Base-by-base conservation (phyloP, 2,113 vertebrate species). In the Tyrannus savana region DNA sequence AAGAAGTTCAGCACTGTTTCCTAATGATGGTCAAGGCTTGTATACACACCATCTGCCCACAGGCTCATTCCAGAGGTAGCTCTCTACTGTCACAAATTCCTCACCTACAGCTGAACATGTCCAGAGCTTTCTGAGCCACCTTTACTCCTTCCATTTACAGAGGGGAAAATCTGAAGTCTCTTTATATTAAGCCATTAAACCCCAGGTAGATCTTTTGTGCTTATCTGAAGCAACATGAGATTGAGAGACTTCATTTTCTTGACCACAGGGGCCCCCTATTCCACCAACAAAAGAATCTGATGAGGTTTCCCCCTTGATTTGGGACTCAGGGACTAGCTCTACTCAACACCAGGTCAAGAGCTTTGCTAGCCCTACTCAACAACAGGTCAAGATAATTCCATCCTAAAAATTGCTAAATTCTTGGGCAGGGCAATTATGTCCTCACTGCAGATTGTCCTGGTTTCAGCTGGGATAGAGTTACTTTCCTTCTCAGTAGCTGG, bases 101-200 rank as follows among this genome's bases (percentile, higher is more conserved):
- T 69, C 55, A 49, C 25, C 25, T 0, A 1, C 41, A 87, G 41
- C 35, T 17, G 8, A 84, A 37, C 0, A 0, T 27, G 33, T 49
- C 39, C 4, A 0, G 39, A 89, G 17, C 30, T 56, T 79, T 85
- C 46, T 66, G 59, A 66, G 31, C 35, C 50, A 44, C 62, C 56
- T 18, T n/a, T 21, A 8, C 12, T 64, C 60, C 23, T 75, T 56
- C 46, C 46, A 74, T 19, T 50, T 30, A 58, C 35, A 71, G 37
- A 7, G 14, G 10, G 22, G 41, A 41, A 50, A 58, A 49, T 28
- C n/a, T 41, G 33, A 24, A 78, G 9, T 27, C 42, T 73, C 0
- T 0, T 49, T 41, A 47, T 0, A 4, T 9, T 37, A 50, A 42
- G 35, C 28, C 49, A 50, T 19, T 58, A 37, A 58, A 77, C 49